Conservation (phyloP, 2,797 vertebrate species). For the Rhabdomys pumilio region DNA sequence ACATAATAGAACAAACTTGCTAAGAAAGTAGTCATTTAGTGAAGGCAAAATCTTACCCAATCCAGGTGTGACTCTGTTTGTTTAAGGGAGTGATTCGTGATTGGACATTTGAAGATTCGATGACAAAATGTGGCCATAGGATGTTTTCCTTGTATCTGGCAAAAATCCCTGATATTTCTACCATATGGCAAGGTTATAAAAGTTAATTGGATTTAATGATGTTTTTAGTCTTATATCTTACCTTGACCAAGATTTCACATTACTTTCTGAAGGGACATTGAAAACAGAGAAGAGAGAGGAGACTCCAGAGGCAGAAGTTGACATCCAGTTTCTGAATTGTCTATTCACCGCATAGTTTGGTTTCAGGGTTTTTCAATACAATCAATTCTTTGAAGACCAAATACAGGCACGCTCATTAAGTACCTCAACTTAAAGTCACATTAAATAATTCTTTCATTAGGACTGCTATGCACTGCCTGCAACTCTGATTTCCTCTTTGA, state of each 20-base stretch:
- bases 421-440: conserved; percentile 59
- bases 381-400: conserved; percentile 51
- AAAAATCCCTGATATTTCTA: not conserved
- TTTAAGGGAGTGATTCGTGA: not conserved
- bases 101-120: not conserved
- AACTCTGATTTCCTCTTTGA: conserved; percentile 61
- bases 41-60: not conserved
- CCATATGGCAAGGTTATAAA: not conserved
- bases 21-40: not conserved
- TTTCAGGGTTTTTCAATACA: conserved; percentile 52
- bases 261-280: not conserved
- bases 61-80: not conserved
- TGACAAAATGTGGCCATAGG: not conserved
- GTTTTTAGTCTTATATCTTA: not conserved
- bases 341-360: not conserved
- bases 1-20: not conserved
- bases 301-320: not conserved
- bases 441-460: conserved; percentile 68
- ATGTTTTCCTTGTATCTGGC: not conserved
- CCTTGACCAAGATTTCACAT: not conserved
- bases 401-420: conserved; percentile 41
- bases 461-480: conserved; percentile 28
- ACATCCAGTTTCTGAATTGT: conserved; percentile 46
- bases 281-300: not conserved
- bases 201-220: not conserved